Evolutionary conservation across 2,113 vertebrate species (phyloP).

Genomic region (Misgurnus mizolepis): DNA sequence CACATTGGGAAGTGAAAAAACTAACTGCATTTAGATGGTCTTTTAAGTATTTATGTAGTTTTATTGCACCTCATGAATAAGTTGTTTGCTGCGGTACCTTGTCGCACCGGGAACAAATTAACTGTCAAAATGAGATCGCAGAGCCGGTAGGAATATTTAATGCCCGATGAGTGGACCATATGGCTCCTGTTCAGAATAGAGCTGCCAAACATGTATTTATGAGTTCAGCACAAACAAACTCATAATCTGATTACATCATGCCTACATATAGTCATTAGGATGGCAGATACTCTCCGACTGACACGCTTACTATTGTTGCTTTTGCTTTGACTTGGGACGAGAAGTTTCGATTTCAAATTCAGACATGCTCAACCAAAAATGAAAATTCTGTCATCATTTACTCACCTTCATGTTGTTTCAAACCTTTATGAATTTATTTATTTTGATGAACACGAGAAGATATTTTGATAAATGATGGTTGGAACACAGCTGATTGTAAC

Average conservation of each 20-base stretch:
- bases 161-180: constrained; percentile 13
- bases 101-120: constrained; percentile 17
- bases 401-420: too few relatives aligned
- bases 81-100: constrained; percentile 12
- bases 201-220: constrained; percentile 18
- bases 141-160: constrained; percentile 21
- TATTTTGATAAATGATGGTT: too few relatives aligned
- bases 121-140: constrained; percentile 6
- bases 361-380: too few relatives aligned
- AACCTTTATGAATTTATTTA: too few relatives aligned
- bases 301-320: background rate
- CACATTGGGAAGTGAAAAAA: background rate
- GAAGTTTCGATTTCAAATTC: too few relatives aligned
- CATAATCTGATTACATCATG: background rate
- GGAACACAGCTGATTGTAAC: too few relatives aligned
- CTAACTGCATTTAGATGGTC: background rate
- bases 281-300: background rate
- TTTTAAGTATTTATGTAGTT: constrained; percentile 3
- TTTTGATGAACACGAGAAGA: too few relatives aligned
- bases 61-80: constrained; percentile 24
- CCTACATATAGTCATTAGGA: background rate
- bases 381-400: too few relatives aligned
- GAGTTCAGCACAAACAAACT: constrained; percentile 23
- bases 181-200: constrained; percentile 12
- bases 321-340: background rate